A percentile compares a stretch with the other conserved stretches of the same genome.
Conservation (phyloP, 1,140 invertebrate genomes). For the Bombus sylvicola region DNA sequence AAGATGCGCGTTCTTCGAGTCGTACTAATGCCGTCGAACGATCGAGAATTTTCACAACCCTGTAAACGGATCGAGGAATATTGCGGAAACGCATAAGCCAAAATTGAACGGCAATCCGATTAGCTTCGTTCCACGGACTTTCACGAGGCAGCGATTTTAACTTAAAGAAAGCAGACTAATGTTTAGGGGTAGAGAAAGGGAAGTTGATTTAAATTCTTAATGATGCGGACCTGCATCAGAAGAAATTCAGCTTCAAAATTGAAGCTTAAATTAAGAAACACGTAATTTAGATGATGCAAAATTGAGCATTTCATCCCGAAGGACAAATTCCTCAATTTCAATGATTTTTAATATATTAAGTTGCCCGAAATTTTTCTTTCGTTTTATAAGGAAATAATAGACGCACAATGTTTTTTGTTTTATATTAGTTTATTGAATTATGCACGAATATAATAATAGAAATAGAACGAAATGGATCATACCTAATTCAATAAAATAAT, state of each 20-base stretch:
- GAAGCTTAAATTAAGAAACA: slow-evolving; percentile 2
- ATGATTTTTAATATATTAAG: too few species aligned
- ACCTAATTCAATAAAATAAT: too few species aligned
- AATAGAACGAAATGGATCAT: too few species aligned
- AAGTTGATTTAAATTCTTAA: slow-evolving; percentile 25
- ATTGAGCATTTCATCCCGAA: neutral
- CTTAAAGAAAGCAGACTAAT: slow-evolving; percentile 6
- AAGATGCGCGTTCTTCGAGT: too few species aligned
- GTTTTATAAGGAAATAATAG: too few species aligned
- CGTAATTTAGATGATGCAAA: neutral
- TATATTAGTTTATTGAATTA: too few species aligned
- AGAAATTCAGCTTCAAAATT: neutral
- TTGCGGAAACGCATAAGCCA: neutral
- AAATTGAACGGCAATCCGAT: slow-evolving; percentile 13
- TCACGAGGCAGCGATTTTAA: slow-evolving; percentile 12
- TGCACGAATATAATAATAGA: too few species aligned
- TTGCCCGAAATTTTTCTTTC: too few species aligned
- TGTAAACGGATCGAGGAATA: slow-evolving; percentile 3
- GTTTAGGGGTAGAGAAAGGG: neutral
- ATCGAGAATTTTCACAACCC: neutral
- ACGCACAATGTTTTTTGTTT: too few species aligned
- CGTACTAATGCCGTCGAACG: too few species aligned
- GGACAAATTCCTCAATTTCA: too few species aligned
- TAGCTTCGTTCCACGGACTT: slow-evolving; percentile 1
- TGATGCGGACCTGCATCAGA: neutral